These are phyloP conservation scores for Echeneis naucrates DNA, from an alignment of 2,797 vertebrate species.

Conservation along the genomic window DNA sequence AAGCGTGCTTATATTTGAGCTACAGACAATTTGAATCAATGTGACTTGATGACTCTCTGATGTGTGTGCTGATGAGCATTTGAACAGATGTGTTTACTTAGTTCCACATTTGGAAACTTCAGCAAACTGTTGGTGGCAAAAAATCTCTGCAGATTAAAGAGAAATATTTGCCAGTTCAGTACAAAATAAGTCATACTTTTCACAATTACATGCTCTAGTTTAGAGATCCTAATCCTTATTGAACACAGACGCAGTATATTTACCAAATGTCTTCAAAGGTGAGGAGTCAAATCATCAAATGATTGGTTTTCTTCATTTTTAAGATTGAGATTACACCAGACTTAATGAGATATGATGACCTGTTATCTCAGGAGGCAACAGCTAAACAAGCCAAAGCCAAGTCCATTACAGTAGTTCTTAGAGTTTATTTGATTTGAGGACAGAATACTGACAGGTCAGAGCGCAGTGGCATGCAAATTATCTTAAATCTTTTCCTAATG, in stretches of 20 bases:
- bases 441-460: neutral
- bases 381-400: neutral
- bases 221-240: neutral
- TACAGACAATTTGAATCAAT: neutral
- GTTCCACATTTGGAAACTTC: neutral
- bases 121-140: neutral
- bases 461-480: neutral
- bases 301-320: constrained; percentile 1
- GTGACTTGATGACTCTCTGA: neutral
- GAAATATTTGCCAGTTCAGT: too few species aligned
- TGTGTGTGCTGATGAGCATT: neutral
- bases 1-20: neutral
- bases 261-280: neutral
- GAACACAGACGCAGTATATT: neutral
- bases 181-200: neutral
- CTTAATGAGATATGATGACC: neutral
- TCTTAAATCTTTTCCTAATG: constrained; percentile 26
- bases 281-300: constrained; percentile 10
- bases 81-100: neutral
- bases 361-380: neutral
- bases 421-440: neutral
- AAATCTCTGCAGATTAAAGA: neutral
- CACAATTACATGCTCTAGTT: neutral
- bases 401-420: neutral
- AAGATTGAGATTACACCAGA: constrained; percentile 10